A percentile compares a stretch with the other conserved stretches of the same genome.
Conservation (phyloP, 2,888 invertebrate genomes). For the Hymenopus coronatus region DNA sequence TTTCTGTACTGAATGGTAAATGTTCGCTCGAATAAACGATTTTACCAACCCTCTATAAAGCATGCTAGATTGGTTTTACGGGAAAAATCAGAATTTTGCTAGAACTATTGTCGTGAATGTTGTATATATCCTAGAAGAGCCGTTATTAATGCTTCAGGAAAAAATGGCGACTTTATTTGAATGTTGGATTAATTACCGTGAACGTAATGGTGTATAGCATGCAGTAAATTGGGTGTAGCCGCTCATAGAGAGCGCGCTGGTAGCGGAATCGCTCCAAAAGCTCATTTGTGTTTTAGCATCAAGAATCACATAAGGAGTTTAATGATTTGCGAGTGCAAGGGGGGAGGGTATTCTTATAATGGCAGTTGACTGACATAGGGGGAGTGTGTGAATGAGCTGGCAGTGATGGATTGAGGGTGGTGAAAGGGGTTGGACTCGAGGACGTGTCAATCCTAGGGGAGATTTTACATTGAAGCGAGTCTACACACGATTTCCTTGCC, state of each 20-base stretch:
- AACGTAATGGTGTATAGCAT: too few species aligned
- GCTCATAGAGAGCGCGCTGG: neutral
- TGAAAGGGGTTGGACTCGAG: constrained; percentile 19
- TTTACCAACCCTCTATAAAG: too few species aligned
- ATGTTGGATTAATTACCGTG: too few species aligned
- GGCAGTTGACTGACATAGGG: neutral
- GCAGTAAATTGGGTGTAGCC: neutral
- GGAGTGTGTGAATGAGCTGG: constrained; percentile 19
- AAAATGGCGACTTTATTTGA: too few species aligned
- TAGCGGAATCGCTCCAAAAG: neutral
- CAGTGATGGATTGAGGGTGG: constrained; percentile 20
- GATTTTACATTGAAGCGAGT: neutral
- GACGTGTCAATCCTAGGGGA: constrained; percentile 18
- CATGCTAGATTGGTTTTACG: too few species aligned
- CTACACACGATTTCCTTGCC: neutral
- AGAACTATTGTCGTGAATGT: too few species aligned
- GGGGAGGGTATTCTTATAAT: constrained; percentile 5
- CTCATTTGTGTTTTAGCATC: neutral
- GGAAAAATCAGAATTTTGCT: too few species aligned
- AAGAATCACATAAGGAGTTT: neutral
- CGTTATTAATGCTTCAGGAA: too few species aligned
- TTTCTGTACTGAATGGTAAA: too few species aligned
- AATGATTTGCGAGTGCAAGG: neutral
- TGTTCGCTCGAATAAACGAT: too few species aligned
- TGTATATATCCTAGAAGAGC: too few species aligned